Conservation (phyloP, 2,113 vertebrate genomes). For the Orthochromis malagaraziensis region DNA sequence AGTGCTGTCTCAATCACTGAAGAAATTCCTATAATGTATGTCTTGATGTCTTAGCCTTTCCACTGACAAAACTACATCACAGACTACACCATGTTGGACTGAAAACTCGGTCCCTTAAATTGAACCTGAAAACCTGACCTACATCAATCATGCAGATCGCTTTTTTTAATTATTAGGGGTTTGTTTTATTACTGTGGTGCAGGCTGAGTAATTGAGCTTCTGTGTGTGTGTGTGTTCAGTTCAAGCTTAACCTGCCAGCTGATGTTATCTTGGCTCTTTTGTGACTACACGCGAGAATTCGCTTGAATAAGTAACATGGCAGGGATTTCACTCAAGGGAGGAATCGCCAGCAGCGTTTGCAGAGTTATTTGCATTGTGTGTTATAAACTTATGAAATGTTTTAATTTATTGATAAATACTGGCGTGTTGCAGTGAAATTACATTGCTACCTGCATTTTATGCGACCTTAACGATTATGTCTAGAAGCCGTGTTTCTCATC, state of each 20-base stretch:
- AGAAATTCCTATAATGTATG: constrained; percentile 28
- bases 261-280: neutral
- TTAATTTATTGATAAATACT: neutral
- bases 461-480: neutral
- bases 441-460: neutral
- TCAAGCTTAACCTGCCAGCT: neutral
- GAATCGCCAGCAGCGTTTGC: neutral
- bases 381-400: neutral
- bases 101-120: constrained; percentile 23
- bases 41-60: constrained; percentile 19
- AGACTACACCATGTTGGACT: neutral
- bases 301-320: neutral
- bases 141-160: neutral
- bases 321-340: neutral
- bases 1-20: constrained; percentile 16
- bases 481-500: neutral
- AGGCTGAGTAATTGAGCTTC: neutral
- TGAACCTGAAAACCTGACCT: neutral
- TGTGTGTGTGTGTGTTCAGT: neutral
- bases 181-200: neutral
- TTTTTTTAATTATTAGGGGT: neutral
- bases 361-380: neutral
- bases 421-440: neutral
- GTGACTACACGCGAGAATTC: neutral
- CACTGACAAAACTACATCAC: constrained; percentile 13